phyloP scores from a whole-genome alignment of 2,888 invertebrate species.

The Archips crataeganus region DNA sequence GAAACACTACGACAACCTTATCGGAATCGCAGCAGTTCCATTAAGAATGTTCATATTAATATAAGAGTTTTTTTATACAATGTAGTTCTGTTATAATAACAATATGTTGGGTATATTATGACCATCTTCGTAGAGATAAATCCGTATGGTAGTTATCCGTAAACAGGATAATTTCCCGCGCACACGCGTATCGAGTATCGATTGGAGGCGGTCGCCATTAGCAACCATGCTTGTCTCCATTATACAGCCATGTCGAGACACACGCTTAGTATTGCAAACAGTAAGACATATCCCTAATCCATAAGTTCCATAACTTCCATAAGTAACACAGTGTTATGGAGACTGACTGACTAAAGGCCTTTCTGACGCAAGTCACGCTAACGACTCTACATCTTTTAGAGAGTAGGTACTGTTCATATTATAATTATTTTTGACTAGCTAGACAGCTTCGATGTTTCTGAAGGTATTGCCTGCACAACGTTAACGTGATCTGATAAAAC shows the following conservation, averaged over 20 bases:
- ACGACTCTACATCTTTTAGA: too few species aligned
- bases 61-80: neutral
- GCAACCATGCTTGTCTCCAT: conserved; percentile 41
- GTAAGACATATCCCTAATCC: neutral
- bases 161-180: conserved; percentile 16
- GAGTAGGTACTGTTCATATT: too few species aligned
- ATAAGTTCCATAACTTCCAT: too few species aligned
- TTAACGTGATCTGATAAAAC: too few species aligned
- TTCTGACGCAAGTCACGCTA: too few species aligned
- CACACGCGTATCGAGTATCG: conserved; percentile 39
- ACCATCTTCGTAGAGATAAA: neutral
- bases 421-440: too few species aligned
- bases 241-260: conserved; percentile 1
- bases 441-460: too few species aligned
- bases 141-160: conserved; percentile 6
- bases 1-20: too few species aligned
- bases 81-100: neutral
- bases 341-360: too few species aligned
- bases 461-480: too few species aligned
- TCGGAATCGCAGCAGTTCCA: too few species aligned
- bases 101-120: neutral
- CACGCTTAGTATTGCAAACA: neutral
- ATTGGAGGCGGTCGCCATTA: conserved; percentile 44
- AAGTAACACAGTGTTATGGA: too few species aligned
- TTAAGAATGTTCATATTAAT: neutral